These are phyloP conservation scores for Tiliacea aurago DNA, from an alignment of 2,888 invertebrate genomes.

Conservation along the genomic window DNA sequence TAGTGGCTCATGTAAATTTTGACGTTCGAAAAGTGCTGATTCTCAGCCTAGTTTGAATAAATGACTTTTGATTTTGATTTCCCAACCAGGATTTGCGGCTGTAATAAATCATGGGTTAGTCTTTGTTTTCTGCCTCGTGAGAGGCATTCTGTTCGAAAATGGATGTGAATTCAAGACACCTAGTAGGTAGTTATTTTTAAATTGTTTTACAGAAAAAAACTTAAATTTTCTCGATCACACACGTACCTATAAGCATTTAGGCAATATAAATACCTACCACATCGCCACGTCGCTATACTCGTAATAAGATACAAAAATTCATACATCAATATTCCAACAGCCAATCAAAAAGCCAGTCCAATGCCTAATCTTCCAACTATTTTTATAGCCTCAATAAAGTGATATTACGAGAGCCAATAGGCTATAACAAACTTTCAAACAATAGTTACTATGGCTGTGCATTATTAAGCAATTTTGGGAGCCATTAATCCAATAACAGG, in stretches of 20 bases:
- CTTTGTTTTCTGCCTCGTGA: background rate
- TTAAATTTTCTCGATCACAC: background rate
- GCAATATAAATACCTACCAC: constrained; percentile 26
- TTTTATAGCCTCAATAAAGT: constrained; percentile 68
- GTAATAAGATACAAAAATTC: constrained; percentile 42
- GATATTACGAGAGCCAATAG: constrained; percentile 72
- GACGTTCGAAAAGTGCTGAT: too few relatives aligned
- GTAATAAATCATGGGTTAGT: background rate
- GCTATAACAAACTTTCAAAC: constrained; percentile 76
- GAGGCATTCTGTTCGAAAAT: background rate
- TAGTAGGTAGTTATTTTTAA: background rate
- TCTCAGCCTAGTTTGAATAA: too few relatives aligned
- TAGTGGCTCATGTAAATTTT: too few relatives aligned
- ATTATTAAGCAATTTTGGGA: constrained; percentile 82
- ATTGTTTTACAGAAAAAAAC: background rate
- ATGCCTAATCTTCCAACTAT: constrained; percentile 57
- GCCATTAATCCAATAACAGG: constrained; percentile 83
- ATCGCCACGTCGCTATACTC: constrained; percentile 20
- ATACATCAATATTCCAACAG: constrained; percentile 37
- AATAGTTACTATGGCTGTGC: constrained; percentile 71
- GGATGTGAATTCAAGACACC: background rate
- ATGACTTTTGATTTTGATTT: too few relatives aligned
- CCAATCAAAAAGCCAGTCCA: constrained; percentile 43
- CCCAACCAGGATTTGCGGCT: background rate
- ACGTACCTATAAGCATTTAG: background rate